These are phyloP conservation scores for Branchipolynoe longqiensis DNA, from an alignment of 2,888 invertebrate genomes.

Conservation along the genomic window DNA sequence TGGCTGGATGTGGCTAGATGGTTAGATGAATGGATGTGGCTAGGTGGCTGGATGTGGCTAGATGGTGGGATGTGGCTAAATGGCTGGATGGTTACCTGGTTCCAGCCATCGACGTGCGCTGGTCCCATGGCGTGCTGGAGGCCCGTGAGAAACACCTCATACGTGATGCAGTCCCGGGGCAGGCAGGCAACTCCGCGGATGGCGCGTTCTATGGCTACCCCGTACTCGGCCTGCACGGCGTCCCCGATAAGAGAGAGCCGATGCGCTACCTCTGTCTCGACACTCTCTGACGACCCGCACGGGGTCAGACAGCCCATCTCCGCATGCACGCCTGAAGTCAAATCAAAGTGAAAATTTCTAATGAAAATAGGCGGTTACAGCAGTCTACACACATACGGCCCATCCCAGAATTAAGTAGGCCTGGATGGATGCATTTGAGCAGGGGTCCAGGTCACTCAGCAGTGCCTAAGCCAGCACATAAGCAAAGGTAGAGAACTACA, in stretches of 20 bases:
- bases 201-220: conserved; percentile 30
- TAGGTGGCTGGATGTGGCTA: no score
- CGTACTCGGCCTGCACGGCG: conserved; percentile 60
- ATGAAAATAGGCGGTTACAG: background rate
- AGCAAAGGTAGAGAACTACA: no score
- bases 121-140: conserved; percentile 66
- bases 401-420: no score
- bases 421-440: no score
- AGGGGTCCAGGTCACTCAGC: no score
- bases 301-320: conserved; percentile 57
- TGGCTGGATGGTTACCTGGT: conserved; percentile 56
- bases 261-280: conserved; percentile 71
- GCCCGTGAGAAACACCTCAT: conserved; percentile 68
- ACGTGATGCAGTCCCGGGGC: conserved; percentile 64
- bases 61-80: no score
- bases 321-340: no score
- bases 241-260: conserved; percentile 72
- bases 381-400: no score
- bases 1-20: no score
- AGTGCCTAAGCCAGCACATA: no score
- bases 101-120: conserved; percentile 41
- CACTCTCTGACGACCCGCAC: conserved; percentile 62
- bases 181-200: conserved; percentile 9
- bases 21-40: no score
- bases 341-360: background rate